phyloP scores from a whole-genome alignment of 1,140 invertebrate species.

The Leptopilina boulardi region DNA sequence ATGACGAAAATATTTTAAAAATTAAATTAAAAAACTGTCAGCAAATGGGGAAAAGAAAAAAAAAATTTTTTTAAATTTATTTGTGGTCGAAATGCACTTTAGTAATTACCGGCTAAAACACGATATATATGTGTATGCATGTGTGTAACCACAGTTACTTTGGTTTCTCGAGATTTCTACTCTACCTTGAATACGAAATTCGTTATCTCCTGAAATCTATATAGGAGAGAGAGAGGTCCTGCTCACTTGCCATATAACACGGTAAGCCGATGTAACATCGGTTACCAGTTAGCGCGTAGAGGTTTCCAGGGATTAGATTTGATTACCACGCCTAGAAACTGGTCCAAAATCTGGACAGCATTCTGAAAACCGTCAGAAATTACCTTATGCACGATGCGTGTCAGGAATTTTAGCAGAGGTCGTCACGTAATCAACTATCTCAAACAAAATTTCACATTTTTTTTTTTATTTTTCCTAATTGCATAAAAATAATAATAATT shows the following conservation, averaged over 20 bases:
- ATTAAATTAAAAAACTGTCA: background rate
- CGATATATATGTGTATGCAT: background rate
- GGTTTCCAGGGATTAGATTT: conserved; percentile 65
- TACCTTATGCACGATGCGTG: conserved; percentile 51
- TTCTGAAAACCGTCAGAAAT: conserved; percentile 55
- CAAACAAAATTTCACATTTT: background rate
- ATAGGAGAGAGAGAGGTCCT: conserved; percentile 37
- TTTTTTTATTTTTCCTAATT: background rate
- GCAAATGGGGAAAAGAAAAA: background rate
- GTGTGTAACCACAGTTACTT: background rate
- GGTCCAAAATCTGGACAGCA: conserved; percentile 34
- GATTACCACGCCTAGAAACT: conserved; percentile 59
- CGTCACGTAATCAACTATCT: background rate
- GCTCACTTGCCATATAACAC: conserved; percentile 39
- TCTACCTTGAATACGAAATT: conserved; percentile 56
- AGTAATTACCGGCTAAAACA: conserved; percentile 1
- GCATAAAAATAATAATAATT: no score
- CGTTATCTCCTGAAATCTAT: conserved; percentile 53
- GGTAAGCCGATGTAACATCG: conserved; percentile 63
- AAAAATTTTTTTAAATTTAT: background rate
- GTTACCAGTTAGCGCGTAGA: conserved; percentile 57
- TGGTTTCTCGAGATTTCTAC: conserved; percentile 15
- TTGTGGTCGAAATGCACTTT: conserved; percentile 15
- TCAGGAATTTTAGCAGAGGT: conserved; percentile 50
- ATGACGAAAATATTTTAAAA: background rate